phyloP scores from a whole-genome alignment of 1,140 invertebrate genomes.

The Drosophila setifemur region DNA sequence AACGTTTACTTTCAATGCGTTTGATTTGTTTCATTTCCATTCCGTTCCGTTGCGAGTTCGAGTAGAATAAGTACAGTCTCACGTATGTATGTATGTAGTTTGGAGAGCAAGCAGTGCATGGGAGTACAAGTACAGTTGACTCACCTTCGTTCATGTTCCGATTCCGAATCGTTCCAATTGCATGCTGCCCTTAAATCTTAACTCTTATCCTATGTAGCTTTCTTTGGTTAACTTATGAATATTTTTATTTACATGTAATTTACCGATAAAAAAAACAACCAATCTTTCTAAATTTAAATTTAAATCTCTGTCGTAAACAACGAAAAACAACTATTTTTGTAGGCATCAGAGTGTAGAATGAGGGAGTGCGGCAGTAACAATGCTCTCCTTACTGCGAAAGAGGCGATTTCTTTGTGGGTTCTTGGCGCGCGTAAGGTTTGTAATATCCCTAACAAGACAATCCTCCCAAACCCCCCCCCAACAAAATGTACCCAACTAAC shows the following conservation, averaged over 20 bases:
- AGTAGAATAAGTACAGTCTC: constrained; percentile 56
- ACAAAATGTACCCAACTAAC: constrained; percentile 29
- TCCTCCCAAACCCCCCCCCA: not conserved
- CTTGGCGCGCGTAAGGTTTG: constrained; percentile 94
- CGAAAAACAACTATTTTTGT: constrained; percentile 73
- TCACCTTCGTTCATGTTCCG: constrained; percentile 14
- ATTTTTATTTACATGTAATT: constrained; percentile 10
- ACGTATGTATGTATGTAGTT: constrained; percentile 41
- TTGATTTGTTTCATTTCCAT: constrained; percentile 59
- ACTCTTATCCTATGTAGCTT: constrained; percentile 10
- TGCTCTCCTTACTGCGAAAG: constrained; percentile 93
- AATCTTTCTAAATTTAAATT: constrained; percentile 34
- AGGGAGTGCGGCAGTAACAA: constrained; percentile 84
- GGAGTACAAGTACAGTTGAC: constrained; percentile 47
- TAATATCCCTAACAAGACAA: constrained; percentile 76
- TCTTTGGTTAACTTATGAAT: constrained; percentile 6
- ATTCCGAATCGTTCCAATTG: constrained; percentile 9
- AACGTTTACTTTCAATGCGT: constrained; percentile 58
- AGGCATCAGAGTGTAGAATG: constrained; percentile 82
- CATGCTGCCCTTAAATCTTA: constrained; percentile 29
- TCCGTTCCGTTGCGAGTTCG: constrained; percentile 53
- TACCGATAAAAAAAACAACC: constrained; percentile 16
- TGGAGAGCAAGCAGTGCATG: constrained; percentile 47
- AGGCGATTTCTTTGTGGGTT: constrained; percentile 94
- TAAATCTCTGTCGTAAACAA: constrained; percentile 59